A percentile compares a stretch with the other conserved stretches of the same genome.
Conservation (phyloP, 2,797 vertebrate genomes). For the Monodelphis domestica region DNA sequence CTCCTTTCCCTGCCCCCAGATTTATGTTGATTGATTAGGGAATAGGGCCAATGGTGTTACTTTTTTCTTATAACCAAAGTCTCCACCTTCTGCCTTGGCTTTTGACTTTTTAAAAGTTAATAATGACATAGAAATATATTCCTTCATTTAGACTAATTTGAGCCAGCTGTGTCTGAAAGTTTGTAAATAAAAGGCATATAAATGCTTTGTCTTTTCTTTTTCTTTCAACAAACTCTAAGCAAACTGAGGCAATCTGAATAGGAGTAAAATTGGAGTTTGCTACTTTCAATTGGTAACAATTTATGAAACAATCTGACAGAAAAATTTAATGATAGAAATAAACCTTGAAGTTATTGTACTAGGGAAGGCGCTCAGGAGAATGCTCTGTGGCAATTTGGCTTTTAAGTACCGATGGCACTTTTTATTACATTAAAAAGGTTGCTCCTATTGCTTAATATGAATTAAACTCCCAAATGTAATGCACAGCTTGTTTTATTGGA, state of each 20-base stretch:
- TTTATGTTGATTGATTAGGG: not conserved
- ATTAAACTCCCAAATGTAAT: slow-evolving; percentile 43
- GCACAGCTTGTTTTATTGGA: slow-evolving; percentile 55
- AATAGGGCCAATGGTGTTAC: not conserved
- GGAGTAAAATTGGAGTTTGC: slow-evolving; percentile 21
- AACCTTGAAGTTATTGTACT: not conserved
- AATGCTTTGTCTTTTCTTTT: not conserved
- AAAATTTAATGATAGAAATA: slow-evolving; percentile 48
- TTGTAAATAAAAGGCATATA: slow-evolving; percentile 44
- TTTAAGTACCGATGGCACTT: slow-evolving; percentile 10
- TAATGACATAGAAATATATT: slow-evolving; percentile 32
- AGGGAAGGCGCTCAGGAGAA: not conserved
- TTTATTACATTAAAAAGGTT: slow-evolving; percentile 60
- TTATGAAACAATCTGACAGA: slow-evolving; percentile 56
- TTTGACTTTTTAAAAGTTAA: not conserved
- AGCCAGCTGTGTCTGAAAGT: slow-evolving; percentile 14
- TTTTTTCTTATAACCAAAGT: not conserved
- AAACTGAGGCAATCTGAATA: slow-evolving; percentile 29
- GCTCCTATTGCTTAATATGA: slow-evolving; percentile 60
- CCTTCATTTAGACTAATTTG: not conserved
- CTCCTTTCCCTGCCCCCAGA: not conserved
- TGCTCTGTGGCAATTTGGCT: slow-evolving; percentile 32
- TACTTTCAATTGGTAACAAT: slow-evolving; percentile 24
- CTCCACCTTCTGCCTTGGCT: not conserved
- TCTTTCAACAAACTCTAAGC: not conserved